A percentile compares a stretch with the other conserved stretches of the same genome.
phyloP scores from a whole-genome alignment of 2,888 invertebrate genomes.

The Drosophila eohydei region DNA sequence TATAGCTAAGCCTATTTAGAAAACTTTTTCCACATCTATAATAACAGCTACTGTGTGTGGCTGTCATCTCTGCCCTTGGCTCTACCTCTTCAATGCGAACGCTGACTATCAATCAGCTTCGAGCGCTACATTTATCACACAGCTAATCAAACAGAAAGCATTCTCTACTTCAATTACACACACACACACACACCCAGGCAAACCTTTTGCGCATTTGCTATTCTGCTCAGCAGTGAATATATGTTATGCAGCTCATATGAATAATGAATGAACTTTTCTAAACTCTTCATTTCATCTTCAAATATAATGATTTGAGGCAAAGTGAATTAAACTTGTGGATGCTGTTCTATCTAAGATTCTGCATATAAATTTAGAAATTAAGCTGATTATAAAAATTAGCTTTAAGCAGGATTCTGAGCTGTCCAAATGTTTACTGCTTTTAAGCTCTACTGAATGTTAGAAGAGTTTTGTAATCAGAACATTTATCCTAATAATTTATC shows the following conservation, averaged over 20 bases:
- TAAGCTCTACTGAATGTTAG: background rate
- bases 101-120: constrained; percentile 66
- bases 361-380: too few species aligned
- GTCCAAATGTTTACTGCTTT: background rate
- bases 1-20: background rate
- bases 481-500: background rate
- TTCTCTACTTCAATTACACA: constrained; percentile 42
- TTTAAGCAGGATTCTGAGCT: background rate
- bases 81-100: background rate
- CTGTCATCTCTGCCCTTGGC: background rate
- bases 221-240: background rate
- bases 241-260: background rate
- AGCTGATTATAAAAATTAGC: background rate
- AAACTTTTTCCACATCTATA: background rate
- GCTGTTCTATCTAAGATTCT: too few species aligned
- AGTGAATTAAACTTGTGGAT: too few species aligned
- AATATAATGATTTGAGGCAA: background rate
- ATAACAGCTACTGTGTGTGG: background rate
- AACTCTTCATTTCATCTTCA: background rate
- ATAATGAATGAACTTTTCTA: background rate
- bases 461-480: background rate
- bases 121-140: constrained; percentile 41
- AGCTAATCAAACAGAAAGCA: constrained; percentile 66
- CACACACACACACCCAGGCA: constrained; percentile 11
- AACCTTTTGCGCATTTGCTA: background rate